phyloP scores from a whole-genome alignment of 2,888 invertebrate species.

The Cerastis leucographa region DNA sequence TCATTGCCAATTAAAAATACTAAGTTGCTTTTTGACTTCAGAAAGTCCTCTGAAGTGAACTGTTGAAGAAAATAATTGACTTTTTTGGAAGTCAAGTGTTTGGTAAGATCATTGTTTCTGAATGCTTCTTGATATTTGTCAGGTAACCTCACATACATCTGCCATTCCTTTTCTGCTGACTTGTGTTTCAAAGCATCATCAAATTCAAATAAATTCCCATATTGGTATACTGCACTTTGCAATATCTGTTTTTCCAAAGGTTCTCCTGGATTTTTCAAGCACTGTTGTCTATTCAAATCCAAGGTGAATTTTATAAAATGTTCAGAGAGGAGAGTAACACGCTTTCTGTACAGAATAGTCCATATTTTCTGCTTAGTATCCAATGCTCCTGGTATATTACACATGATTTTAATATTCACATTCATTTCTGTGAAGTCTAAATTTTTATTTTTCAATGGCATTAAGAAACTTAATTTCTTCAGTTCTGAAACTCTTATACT shows the following conservation, averaged over 20 bases:
- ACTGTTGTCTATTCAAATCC: conserved; percentile 48
- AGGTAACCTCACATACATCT: conserved; percentile 79
- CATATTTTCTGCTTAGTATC: conserved; percentile 77
- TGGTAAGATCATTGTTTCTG: conserved; percentile 63
- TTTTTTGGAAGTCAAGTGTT: conserved; percentile 69
- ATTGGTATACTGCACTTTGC: conserved; percentile 65
- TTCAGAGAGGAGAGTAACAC: conserved; percentile 75
- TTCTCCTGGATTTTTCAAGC: conserved; percentile 68
- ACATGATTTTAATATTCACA: conserved; percentile 76
- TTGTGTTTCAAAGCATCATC: conserved; percentile 55
- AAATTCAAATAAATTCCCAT: conserved; percentile 75
- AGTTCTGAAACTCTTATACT: conserved; percentile 76
- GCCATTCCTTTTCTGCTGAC: conserved; percentile 61
- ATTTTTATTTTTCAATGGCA: conserved; percentile 71
- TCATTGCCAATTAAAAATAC: conserved; percentile 72
- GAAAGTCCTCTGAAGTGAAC: conserved; percentile 76
- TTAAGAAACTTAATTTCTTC: conserved; percentile 73
- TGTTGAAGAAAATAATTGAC: conserved; percentile 69
- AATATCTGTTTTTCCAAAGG: conserved; percentile 72
- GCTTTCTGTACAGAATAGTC: conserved; percentile 76
- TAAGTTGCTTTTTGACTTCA: conserved; percentile 72
- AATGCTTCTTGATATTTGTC: conserved; percentile 72
- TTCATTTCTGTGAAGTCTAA: conserved; percentile 68
- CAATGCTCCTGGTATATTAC: conserved; percentile 78
- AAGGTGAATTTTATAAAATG: conserved; percentile 78